phyloP scores from a whole-genome alignment of 2,888 invertebrate genomes.

The Drosophila fulvimacula region DNA sequence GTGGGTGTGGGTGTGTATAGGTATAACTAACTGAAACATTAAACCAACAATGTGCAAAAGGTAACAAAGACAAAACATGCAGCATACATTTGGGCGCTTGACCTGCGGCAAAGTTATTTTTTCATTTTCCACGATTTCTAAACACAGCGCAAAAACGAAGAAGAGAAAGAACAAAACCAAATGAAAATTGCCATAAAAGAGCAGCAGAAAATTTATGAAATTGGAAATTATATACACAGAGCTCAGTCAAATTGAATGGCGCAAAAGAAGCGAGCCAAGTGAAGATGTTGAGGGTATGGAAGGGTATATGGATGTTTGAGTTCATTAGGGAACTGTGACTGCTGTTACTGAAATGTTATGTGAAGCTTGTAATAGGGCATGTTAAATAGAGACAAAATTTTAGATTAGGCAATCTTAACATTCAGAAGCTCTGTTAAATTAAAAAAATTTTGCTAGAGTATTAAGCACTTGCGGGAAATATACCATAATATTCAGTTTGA shows the following conservation, averaged over 20 bases:
- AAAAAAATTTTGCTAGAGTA: not conserved
- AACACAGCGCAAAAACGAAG: constrained; percentile 47
- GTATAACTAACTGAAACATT: constrained; percentile 40
- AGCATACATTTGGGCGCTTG: constrained; percentile 51
- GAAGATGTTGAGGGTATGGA: constrained; percentile 14
- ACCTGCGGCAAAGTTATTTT: constrained; percentile 84
- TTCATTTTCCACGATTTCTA: constrained; percentile 83
- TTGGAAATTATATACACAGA: constrained; percentile 40
- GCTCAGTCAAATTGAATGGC: constrained; percentile 17
- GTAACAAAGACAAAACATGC: constrained; percentile 50
- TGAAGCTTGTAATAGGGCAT: not conserved
- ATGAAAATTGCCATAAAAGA: constrained; percentile 15
- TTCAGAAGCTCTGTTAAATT: not conserved
- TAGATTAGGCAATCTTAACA: no score
- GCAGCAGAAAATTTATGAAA: constrained; percentile 35
- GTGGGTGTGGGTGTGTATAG: not conserved
- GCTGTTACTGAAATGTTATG: not conserved
- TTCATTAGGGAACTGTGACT: no score
- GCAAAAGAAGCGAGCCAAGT: constrained; percentile 1
- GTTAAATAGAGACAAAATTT: not conserved
- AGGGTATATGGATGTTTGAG: not conserved
- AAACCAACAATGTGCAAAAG: constrained; percentile 37
- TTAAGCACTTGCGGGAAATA: not conserved
- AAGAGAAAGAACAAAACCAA: constrained; percentile 17
- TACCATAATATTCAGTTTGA: not conserved